These are phyloP conservation scores for Thunnus albacares DNA, from an alignment of 2,797 vertebrate species.

Conservation along the genomic window DNA sequence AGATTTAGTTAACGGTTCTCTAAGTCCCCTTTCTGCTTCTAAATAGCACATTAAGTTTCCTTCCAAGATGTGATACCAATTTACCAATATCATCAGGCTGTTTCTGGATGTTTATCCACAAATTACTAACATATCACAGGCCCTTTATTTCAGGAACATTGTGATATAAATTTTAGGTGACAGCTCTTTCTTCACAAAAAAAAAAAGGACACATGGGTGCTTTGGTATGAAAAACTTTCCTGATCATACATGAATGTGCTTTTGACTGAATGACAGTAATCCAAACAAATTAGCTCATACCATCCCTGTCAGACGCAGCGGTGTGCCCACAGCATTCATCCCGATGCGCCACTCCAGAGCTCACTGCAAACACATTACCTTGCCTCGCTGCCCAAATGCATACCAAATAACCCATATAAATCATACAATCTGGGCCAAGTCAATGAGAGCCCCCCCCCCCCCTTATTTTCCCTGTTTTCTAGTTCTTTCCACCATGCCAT, in stretches of 20 bases:
- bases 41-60: slow-evolving; percentile 65
- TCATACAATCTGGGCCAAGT: slow-evolving; percentile 85
- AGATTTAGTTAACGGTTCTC: slow-evolving; percentile 58
- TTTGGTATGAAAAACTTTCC: slow-evolving; percentile 8
- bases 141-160: slow-evolving; percentile 1
- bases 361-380: slow-evolving; percentile 81
- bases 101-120: slow-evolving; percentile 24
- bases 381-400: slow-evolving; percentile 79
- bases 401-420: slow-evolving; percentile 84
- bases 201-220: background rate
- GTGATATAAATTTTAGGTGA: background rate
- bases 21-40: slow-evolving; percentile 59
- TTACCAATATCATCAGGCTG: background rate
- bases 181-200: background rate
- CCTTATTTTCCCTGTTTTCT: slow-evolving; percentile 67
- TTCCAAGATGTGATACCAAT: slow-evolving; percentile 10
- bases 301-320: slow-evolving; percentile 54
- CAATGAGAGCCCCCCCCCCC: slow-evolving; percentile 69
- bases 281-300: slow-evolving; percentile 71
- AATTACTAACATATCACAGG: background rate
- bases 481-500: slow-evolving; percentile 75
- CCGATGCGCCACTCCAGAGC: slow-evolving; percentile 66
- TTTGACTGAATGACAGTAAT: slow-evolving; percentile 55
- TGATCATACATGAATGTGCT: slow-evolving; percentile 43
- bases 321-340: slow-evolving; percentile 64